A percentile compares a stretch with the other conserved stretches of the same genome.
These are phyloP conservation scores for Cebus imitator DNA, from an alignment of 2,113 vertebrate genomes.

Conservation along the genomic window DNA sequence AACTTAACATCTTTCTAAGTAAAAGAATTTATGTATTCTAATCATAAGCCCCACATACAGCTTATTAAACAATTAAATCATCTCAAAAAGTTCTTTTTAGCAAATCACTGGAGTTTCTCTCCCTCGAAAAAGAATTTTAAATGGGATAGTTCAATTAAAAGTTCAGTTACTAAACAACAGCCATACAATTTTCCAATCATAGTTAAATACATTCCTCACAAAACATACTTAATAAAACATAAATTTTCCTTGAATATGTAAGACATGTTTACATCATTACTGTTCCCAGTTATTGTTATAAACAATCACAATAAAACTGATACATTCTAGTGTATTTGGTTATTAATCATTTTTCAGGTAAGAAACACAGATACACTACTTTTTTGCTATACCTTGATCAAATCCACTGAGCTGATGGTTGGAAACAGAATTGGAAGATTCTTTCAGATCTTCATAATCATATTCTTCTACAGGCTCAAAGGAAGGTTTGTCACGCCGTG, in stretches of 20 bases:
- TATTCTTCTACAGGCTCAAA: slow-evolving; percentile 89
- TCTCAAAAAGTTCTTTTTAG: slow-evolving; percentile 14
- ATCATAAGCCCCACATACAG: not conserved
- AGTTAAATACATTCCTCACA: not conserved
- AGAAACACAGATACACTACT: not conserved
- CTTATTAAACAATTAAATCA: not conserved
- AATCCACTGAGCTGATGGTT: slow-evolving; percentile 86
- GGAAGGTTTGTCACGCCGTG: slow-evolving; percentile 89
- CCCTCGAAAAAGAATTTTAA: not conserved
- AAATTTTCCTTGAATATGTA: not conserved
- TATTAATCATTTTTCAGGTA: slow-evolving; percentile 30
- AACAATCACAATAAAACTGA: slow-evolving; percentile 22
- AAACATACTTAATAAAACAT: slow-evolving; percentile 12
- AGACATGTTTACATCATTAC: not conserved
- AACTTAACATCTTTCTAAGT: not conserved
- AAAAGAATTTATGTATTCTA: not conserved
- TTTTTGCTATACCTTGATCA: slow-evolving; percentile 90
- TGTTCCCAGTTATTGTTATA: not conserved
- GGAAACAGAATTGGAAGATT: slow-evolving; percentile 81
- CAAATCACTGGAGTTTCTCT: slow-evolving; percentile 15
- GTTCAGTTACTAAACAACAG: not conserved
- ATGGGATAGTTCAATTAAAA: not conserved
- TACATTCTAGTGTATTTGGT: not conserved
- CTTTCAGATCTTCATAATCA: slow-evolving; percentile 85
- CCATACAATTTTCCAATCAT: slow-evolving; percentile 8